phyloP scores from a whole-genome alignment of 2,113 vertebrate species.

The Bos taurus region ARS-UCD2.0 NC_037357.1:52537001-52537500 shows the following conservation, averaged over 20 bases:
- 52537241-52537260: constrained; percentile 35
- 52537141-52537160: background rate
- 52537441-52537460: background rate
- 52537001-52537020: background rate
- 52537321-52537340: constrained; percentile 61
- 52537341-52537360: constrained; percentile 33
- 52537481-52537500: background rate
- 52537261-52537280: constrained; percentile 44
- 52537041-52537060: background rate
- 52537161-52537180: background rate
- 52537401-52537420: constrained; percentile 37
- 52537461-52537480: background rate
- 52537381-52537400: background rate
- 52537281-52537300: constrained; percentile 53
- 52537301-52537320: constrained; percentile 45
- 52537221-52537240: background rate
- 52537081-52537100: background rate
- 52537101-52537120: background rate
- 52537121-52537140: background rate
- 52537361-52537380: constrained; percentile 19
- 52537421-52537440: constrained; percentile 10
- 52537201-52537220: background rate
- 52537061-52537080: background rate
- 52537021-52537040: background rate
- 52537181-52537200: background rate